Evolutionary conservation across 2,797 vertebrate genomes (phyloP).

Genomic region (Enteromius paludinosus): DNA sequence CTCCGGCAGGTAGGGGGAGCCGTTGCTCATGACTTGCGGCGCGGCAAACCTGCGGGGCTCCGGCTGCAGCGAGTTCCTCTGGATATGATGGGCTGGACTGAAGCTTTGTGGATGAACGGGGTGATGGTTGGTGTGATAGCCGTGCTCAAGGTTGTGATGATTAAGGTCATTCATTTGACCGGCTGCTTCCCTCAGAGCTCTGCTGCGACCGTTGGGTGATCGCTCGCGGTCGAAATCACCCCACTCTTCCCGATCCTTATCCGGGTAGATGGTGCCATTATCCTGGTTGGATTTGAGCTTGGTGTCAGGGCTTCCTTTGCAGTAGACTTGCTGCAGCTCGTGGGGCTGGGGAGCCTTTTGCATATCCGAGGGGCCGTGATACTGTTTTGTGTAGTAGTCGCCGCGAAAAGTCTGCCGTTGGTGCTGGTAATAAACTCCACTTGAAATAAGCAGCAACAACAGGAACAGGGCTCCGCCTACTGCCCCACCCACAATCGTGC

Average conservation of each 20-base stretch:
- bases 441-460: constrained; percentile 88
- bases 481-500: constrained; percentile 91
- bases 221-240: constrained; percentile 82
- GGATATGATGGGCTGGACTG: constrained; percentile 59
- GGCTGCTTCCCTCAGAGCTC: constrained; percentile 80
- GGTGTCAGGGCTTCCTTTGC: constrained; percentile 51
- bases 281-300: constrained; percentile 68
- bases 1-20: constrained; percentile 87
- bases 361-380: constrained; percentile 90
- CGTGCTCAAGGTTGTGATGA: constrained; percentile 60
- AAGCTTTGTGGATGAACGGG: constrained; percentile 69
- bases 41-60: constrained; percentile 67
- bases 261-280: constrained; percentile 79
- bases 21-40: constrained; percentile 68
- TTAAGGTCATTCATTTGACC: constrained; percentile 65
- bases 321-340: constrained; percentile 83
- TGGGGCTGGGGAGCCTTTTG: constrained; percentile 91
- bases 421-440: constrained; percentile 87
- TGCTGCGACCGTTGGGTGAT: constrained; percentile 83
- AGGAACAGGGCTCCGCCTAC: constrained; percentile 95
- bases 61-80: constrained; percentile 69
- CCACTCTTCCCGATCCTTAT: constrained; percentile 89
- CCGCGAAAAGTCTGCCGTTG: constrained; percentile 92
- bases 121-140: constrained; percentile 52
- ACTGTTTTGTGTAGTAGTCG: constrained; percentile 97